Evolutionary conservation across 2,888 invertebrate genomes (phyloP).

Genomic region (Tiliacea citrago): DNA sequence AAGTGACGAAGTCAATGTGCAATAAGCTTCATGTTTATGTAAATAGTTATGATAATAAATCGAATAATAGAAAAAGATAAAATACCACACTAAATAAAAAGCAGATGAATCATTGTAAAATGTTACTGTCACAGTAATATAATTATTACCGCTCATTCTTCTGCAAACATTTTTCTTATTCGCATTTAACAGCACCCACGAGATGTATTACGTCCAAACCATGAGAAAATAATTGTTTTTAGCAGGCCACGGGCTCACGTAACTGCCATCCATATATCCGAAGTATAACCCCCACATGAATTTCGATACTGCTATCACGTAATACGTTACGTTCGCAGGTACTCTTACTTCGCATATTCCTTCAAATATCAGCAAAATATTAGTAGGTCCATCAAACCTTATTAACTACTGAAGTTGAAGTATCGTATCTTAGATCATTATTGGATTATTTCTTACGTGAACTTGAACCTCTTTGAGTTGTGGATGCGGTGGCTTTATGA

Average conservation of each 20-base stretch:
- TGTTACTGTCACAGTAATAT: not conserved
- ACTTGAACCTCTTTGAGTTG: conserved; percentile 13
- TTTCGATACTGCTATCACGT: not conserved
- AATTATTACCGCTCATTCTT: not conserved
- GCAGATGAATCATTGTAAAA: not conserved
- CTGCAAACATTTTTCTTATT: not conserved
- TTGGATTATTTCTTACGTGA: conserved; percentile 46
- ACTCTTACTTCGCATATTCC: conserved; percentile 32
- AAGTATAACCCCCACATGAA: conserved; percentile 10
- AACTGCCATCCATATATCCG: not conserved
- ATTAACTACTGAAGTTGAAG: conserved; percentile 35
- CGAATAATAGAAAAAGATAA: not conserved
- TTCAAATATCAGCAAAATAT: conserved; percentile 52
- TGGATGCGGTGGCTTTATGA: conserved; percentile 6
- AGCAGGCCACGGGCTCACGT: not conserved
- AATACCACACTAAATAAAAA: not conserved
- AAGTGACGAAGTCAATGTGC: too few relatives aligned
- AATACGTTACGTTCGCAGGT: conserved; percentile 10
- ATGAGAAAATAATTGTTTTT: conserved; percentile 24
- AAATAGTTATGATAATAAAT: not conserved
- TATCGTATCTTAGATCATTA: conserved; percentile 51
- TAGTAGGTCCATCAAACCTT: conserved; percentile 42
- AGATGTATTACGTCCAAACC: not conserved
- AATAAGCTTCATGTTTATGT: not conserved
- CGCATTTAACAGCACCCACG: not conserved